Percentiles rank a stretch among this genome's conserved stretches.
phyloP scores from a whole-genome alignment of 2,888 invertebrate species.

The Heliconius cydno region DNA sequence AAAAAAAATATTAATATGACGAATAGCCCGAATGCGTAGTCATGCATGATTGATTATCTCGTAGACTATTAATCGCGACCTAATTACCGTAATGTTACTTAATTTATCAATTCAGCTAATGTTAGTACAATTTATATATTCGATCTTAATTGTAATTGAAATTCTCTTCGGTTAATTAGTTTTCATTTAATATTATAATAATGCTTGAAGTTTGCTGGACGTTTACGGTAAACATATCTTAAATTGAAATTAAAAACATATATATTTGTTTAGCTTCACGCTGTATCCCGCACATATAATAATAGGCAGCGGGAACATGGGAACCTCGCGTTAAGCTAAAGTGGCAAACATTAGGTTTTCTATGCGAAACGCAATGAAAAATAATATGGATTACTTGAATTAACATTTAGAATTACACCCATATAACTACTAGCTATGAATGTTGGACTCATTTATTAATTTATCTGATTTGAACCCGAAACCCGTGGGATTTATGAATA shows the following conservation, averaged over 20 bases:
- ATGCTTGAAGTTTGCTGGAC: background rate
- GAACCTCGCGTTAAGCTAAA: too few relatives aligned
- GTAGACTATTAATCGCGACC: slow-evolving; percentile 43
- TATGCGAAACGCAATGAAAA: background rate
- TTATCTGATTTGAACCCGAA: slow-evolving; percentile 27
- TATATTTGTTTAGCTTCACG: too few relatives aligned
- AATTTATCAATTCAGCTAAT: slow-evolving; percentile 37
- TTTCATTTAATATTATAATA: slow-evolving; percentile 5
- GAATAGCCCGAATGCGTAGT: slow-evolving; percentile 28
- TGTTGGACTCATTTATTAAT: slow-evolving; percentile 25
- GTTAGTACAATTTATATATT: background rate
- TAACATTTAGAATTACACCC: background rate
- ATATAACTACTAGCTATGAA: slow-evolving; percentile 12
- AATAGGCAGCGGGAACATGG: too few relatives aligned
- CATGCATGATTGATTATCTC: slow-evolving; percentile 39
- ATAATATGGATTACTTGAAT: background rate
- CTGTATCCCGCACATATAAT: too few relatives aligned
- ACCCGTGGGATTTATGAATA: slow-evolving; percentile 44
- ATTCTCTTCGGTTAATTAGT: slow-evolving; percentile 11
- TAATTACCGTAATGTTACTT: slow-evolving; percentile 38
- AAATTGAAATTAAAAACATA: background rate
- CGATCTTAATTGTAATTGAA: slow-evolving; percentile 23
- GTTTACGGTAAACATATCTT: too few relatives aligned
- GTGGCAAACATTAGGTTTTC: background rate
- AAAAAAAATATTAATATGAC: slow-evolving; percentile 17